phyloP scores from a whole-genome alignment of 2,797 vertebrate genomes.

The Danio choprae region DNA sequence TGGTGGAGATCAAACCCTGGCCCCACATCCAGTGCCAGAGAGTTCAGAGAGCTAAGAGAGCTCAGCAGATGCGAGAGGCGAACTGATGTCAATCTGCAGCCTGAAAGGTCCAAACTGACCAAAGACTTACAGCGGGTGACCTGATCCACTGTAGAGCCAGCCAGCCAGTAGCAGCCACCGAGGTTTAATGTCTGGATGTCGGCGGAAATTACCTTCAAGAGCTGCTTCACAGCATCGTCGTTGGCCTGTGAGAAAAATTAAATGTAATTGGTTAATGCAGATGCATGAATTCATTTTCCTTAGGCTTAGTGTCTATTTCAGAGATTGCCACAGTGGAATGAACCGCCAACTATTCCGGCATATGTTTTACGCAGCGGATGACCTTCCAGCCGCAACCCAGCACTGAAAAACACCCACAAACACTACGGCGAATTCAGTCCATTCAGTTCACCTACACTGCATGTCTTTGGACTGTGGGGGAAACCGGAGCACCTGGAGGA shows the following conservation, averaged over 20 bases:
- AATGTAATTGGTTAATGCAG: too few species aligned
- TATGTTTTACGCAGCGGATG: too few species aligned
- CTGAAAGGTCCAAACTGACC: conserved; percentile 87
- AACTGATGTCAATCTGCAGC: conserved; percentile 88
- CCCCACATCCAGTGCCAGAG: conserved; percentile 89
- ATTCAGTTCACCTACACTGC: too few species aligned
- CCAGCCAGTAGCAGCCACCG: conserved; percentile 94
- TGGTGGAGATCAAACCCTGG: conserved; percentile 87
- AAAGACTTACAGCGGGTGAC: conserved; percentile 85
- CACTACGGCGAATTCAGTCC: too few species aligned
- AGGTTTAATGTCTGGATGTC: conserved; percentile 90
- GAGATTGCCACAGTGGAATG: too few species aligned
- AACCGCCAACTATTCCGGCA: too few species aligned
- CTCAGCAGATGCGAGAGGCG: conserved; percentile 91
- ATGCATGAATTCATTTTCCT: too few species aligned
- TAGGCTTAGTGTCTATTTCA: too few species aligned
- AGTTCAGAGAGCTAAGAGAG: conserved; percentile 82
- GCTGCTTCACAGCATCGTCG: conserved; percentile 80
- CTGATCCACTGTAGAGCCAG: conserved; percentile 82
- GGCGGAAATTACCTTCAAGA: conserved; percentile 81
- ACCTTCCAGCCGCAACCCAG: too few species aligned
- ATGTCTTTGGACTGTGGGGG: too few species aligned
- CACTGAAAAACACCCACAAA: too few species aligned
- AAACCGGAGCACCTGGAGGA: too few species aligned
- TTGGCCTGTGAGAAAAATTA: conserved; percentile 77